Evolutionary conservation across 2,797 vertebrate species (phyloP).

Genomic region (Halcyon leucocephala): DNA sequence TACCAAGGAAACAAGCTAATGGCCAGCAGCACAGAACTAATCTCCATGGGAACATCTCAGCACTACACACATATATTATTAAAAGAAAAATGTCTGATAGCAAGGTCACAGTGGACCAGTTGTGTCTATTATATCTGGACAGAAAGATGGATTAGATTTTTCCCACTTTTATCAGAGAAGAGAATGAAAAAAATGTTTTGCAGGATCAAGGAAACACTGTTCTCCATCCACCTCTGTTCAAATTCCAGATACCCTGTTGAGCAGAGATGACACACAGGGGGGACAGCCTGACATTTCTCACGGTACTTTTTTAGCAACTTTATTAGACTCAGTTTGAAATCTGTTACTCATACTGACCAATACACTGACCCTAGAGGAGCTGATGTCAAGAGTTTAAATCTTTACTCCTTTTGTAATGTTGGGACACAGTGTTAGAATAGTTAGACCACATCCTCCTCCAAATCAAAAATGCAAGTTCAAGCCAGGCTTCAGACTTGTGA

Average conservation of each 20-base stretch:
- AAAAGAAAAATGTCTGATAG: conserved; percentile 33
- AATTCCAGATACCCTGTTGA: not conserved
- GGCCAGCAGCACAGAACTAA: conserved; percentile 44
- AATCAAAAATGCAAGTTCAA: not conserved
- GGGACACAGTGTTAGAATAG: not conserved
- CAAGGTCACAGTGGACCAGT: conserved; percentile 40
- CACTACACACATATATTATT: conserved; percentile 37
- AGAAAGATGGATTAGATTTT: conserved; percentile 31
- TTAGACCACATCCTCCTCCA: not conserved
- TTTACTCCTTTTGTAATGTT: not conserved
- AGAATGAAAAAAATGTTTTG: not conserved
- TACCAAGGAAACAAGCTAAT: conserved; percentile 59
- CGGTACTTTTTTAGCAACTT: not conserved
- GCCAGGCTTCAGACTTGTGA: not conserved
- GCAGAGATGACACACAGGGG: not conserved
- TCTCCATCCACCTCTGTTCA: not conserved
- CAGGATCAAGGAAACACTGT: not conserved
- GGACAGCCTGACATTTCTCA: not conserved
- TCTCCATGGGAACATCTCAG: conserved; percentile 59
- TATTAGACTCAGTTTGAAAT: not conserved
- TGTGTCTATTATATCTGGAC: conserved; percentile 17
- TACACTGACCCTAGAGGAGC: not conserved
- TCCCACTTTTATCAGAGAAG: not conserved
- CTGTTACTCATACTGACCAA: not conserved
- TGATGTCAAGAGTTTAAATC: not conserved